Evolutionary conservation across 2,888 invertebrate species (phyloP), one percentile per base, ranked within the genome.

Genomic region (Anticlea derivata): DNA sequence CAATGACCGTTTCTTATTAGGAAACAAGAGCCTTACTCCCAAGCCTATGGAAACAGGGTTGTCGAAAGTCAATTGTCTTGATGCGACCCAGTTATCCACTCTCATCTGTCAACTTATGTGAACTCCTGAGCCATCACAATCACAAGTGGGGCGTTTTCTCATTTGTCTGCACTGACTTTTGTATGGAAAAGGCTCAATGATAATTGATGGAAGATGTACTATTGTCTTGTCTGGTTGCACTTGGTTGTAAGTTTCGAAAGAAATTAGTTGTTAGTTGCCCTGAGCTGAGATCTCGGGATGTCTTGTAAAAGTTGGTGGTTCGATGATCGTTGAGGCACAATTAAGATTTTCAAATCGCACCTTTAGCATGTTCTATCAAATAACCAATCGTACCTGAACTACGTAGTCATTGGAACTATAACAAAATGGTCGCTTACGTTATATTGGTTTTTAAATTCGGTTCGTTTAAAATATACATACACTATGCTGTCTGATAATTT

Each of bases 91-190:
- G 48, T 59, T 71, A 35, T 5, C 22, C 23, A 17, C 31, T 48
- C 61, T 53, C 56, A 58, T 66, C 68, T 61, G 66, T 61, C 73
- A 68, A 70, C 75, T 77, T 74, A 79, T 75, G 73, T 66, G 78
- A 76, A 70, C 65, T 49, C 65, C 68, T 77, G 80, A 80, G 78
- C 81, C 81, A 64, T 75, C 66, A 58, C 57, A 57, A 61, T 54
- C 45, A 35, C 57, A 59, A 56, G 38, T 61, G 41, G 58, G 45
- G 17, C 58, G 56, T 58, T 64, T 62, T 64, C 62, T 39, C 17
- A 50, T 45, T 34, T 23, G 44, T 45, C 45, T 54, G 23, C 6
- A 1, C 11, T 31, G 23, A 51, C 47, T 35, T 37, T 31, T 41
- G 41, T 38, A 37, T 46, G 45, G 34, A 34, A 37, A 46, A 24